Base-by-base conservation (phyloP, 2,113 vertebrate species). In the Leucosticte australis region DNA sequence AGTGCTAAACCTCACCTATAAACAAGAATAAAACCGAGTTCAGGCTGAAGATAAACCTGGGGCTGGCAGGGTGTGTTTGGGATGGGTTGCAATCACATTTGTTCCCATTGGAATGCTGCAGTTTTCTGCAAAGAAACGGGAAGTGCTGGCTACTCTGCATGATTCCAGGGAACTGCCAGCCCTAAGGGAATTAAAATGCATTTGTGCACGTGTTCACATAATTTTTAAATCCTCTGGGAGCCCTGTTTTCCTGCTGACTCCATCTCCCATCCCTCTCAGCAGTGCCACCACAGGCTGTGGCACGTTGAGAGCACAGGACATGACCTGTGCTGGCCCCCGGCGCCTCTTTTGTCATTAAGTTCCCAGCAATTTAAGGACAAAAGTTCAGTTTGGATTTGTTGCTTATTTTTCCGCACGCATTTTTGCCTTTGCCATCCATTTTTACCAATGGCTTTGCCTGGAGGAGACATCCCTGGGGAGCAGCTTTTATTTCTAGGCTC, bases 191-290 rank as follows among this genome's bases (percentile, higher is more conserved):
- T 35, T 13, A 9, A 91, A 83, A 62, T 22, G 5, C 1, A 0
- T 22, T 15, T 44, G 1, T 79, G 9, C 4, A 0, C 10, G 0
- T 5, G 18, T 42, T n/a, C 15, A 1, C n/a, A 7, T 9, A 0
- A 5, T 11, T 63, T 62, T 59, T 3, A 4, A 33, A 23, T 11
- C 33, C 28, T 21, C 13, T 17, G 55, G 20, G 42, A 67, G 69
- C 11, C 6, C 26, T 8, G 5, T 52, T 73, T 49, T 27, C 21
- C n/a, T 1, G 0, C 5, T 39, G 6, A 0, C 7, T 49, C 57
- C 37, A 8, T 9, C 9, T 59, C 33, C 20, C 8, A 16, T 2
- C 6, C 0, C 35, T 33, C 13, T 22, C 44, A 44, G 59, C 8
- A n/a, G 31, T 5, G 28, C 3, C 1, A 0, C 28, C 35, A 0